These are phyloP conservation scores for Drosophila ustulata DNA, from an alignment of 2,888 invertebrate species.

Conservation along the genomic window DNA sequence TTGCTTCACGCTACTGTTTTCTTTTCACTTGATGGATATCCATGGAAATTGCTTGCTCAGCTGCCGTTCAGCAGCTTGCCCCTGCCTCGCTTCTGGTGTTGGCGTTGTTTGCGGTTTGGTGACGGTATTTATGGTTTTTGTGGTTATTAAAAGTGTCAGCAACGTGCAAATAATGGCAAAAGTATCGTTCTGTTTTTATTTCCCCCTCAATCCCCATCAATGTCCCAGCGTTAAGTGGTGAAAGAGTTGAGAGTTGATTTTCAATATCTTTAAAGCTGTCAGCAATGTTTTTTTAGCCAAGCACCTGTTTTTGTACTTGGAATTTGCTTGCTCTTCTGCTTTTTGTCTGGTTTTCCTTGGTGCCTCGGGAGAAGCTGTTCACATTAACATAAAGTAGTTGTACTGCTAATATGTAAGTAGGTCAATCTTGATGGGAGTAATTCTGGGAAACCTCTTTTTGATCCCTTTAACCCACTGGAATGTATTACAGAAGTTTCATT, in stretches of 20 bases:
- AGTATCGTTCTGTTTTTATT: slow-evolving; percentile 27
- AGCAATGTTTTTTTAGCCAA: neutral
- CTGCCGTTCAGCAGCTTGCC: slow-evolving; percentile 25
- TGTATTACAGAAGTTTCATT: no score
- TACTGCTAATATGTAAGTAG: no score
- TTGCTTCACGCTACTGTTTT: slow-evolving; percentile 39
- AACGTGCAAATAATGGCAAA: slow-evolving; percentile 67
- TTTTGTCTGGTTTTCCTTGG: neutral
- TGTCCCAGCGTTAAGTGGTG: slow-evolving; percentile 19
- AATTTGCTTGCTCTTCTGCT: neutral
- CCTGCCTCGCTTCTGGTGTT: slow-evolving; percentile 15
- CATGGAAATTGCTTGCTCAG: slow-evolving; percentile 68
- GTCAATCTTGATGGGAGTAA: no score
- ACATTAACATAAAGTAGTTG: no score
- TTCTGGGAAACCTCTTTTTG: no score
- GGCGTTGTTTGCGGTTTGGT: slow-evolving; percentile 48
- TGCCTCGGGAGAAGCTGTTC: neutral
- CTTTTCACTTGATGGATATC: slow-evolving; percentile 74
- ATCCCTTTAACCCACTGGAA: no score
- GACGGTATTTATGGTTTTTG: slow-evolving; percentile 70
- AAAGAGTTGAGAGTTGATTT: slow-evolving; percentile 28
- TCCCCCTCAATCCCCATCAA: slow-evolving; percentile 4
- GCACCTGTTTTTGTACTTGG: neutral
- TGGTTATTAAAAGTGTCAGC: slow-evolving; percentile 76
- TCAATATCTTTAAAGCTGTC: slow-evolving; percentile 39